A percentile compares a stretch with the other conserved stretches of the same genome.
These are phyloP conservation scores for Arctocebus calabarensis DNA, from an alignment of 2,797 vertebrate genomes.

Conservation along the genomic window DNA sequence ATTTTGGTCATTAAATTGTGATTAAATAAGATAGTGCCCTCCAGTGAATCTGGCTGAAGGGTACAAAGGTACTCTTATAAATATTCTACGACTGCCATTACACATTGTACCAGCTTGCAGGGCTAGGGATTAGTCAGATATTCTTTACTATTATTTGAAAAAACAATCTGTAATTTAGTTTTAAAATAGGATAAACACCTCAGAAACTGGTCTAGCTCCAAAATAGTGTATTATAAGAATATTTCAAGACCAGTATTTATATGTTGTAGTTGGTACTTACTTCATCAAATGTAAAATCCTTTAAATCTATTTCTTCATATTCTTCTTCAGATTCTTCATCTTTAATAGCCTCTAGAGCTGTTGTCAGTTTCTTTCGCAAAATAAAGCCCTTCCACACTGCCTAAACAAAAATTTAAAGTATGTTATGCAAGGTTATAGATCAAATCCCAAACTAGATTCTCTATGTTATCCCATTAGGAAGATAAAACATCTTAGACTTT, in stretches of 20 bases:
- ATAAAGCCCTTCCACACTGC: constrained; percentile 94
- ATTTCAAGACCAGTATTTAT: background rate
- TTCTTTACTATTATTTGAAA: background rate
- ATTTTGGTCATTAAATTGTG: background rate
- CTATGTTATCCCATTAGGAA: constrained; percentile 96
- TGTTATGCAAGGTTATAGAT: constrained; percentile 91
- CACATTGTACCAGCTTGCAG: background rate
- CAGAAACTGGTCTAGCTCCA: background rate
- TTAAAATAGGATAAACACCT: background rate
- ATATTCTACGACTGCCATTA: background rate
- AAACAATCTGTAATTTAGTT: background rate
- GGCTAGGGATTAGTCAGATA: background rate
- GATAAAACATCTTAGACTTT: constrained; percentile 95
- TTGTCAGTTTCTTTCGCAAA: constrained; percentile 93
- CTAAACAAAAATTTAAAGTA: constrained; percentile 92
- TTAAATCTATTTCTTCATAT: constrained; percentile 94
- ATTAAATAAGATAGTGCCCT: background rate
- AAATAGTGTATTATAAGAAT: background rate
- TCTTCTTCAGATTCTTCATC: constrained; percentile 91
- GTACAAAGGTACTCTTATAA: background rate
- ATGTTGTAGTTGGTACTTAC: constrained; percentile 86
- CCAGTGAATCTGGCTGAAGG: background rate
- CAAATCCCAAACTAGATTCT: constrained; percentile 93
- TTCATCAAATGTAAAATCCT: constrained; percentile 93
- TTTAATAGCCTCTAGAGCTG: constrained; percentile 91